Base-by-base conservation (phyloP, 2,888 invertebrate genomes). In the Drosophila birchii region DNA sequence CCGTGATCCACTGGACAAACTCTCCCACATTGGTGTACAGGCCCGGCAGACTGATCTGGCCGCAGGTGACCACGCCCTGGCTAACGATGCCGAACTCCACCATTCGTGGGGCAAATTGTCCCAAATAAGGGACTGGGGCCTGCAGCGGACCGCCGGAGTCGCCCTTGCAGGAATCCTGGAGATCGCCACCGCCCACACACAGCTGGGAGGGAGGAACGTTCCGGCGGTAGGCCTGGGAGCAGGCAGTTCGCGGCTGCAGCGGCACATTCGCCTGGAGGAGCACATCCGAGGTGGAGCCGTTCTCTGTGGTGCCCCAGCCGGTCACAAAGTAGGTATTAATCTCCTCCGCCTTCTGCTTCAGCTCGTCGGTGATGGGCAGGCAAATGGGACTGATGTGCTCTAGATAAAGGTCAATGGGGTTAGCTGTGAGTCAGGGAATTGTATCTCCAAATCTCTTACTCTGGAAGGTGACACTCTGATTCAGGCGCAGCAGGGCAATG, bases 61-160 rank as follows among this genome's bases (percentile, higher is more conserved):
- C 91, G 76, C 95, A 95, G 8, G 93, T 86, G 0, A 92, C 91
- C 0, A 94, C 94, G 0, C 95, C 95, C 80, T 94, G 94, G 0
- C 95, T 95, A 0, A 95, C 95, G 0, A 95, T 91, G 7, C 95
- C 95, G 57, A 81, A 90, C 47, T 90, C 89, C 14, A 91, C 75
- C 79, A 83, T 88, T 18, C 86, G 81, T 18, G 78, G 63, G 14
- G 78, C 75, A 18, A 74, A 89, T 61, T 78, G 73, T 5, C 75
- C 76, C 20, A 79, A 16, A 36, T 79, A 83, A 2, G 63, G 68
- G 0, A 79, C 82, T 0, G 88, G 73, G 0, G 81, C 82, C 45
- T 91, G 84, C 16, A 91, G 61, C 0, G 91, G 91, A 1, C 91
- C 91, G 0, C 91, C 91, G 1, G 91, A 91, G 70, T 91, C 91